Evolutionary conservation across 2,797 vertebrate species (phyloP).

Genomic region (Notolabrus celidotus): DNA sequence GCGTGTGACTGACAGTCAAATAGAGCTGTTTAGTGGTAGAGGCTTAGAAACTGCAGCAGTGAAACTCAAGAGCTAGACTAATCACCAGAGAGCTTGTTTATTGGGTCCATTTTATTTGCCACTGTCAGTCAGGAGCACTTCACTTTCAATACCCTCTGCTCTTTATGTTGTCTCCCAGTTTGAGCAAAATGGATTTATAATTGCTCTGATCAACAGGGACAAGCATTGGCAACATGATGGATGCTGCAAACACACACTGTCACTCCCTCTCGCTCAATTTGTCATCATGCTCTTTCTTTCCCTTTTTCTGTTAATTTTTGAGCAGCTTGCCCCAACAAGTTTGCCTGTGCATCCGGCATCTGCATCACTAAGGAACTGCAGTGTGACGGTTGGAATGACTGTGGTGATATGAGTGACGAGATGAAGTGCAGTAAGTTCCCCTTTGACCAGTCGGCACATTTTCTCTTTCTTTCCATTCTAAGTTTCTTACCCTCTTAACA

Average conservation of each 20-base stretch:
- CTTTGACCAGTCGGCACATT: neutral
- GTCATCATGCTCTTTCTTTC: conserved; percentile 32
- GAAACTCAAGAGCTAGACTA: conserved; percentile 63
- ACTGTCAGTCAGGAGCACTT: conserved; percentile 69
- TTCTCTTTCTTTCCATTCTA: neutral
- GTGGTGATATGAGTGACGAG: conserved; percentile 88
- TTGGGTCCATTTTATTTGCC: conserved; percentile 71
- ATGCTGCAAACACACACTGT: conserved; percentile 59
- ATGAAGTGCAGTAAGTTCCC: conserved; percentile 80
- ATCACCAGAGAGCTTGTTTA: conserved; percentile 73
- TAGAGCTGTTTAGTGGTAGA: conserved; percentile 54
- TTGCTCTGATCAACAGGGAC: conserved; percentile 70
- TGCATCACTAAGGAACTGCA: conserved; percentile 75
- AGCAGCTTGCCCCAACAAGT: conserved; percentile 83
- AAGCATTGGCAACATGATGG: conserved; percentile 59
- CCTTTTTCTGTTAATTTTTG: conserved; percentile 17
- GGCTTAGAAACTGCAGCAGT: conserved; percentile 43
- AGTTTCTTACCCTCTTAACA: neutral
- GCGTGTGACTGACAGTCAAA: conserved; percentile 62
- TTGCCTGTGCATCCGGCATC: conserved; percentile 76
- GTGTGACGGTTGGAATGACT: conserved; percentile 89
- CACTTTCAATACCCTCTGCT: conserved; percentile 57
- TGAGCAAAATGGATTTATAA: conserved; percentile 75
- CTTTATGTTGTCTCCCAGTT: conserved; percentile 61
- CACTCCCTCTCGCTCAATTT: conserved; percentile 48